These are phyloP conservation scores for Spermophilus dauricus DNA, from an alignment of 2,113 vertebrate genomes.

Conservation along the genomic window DNA sequence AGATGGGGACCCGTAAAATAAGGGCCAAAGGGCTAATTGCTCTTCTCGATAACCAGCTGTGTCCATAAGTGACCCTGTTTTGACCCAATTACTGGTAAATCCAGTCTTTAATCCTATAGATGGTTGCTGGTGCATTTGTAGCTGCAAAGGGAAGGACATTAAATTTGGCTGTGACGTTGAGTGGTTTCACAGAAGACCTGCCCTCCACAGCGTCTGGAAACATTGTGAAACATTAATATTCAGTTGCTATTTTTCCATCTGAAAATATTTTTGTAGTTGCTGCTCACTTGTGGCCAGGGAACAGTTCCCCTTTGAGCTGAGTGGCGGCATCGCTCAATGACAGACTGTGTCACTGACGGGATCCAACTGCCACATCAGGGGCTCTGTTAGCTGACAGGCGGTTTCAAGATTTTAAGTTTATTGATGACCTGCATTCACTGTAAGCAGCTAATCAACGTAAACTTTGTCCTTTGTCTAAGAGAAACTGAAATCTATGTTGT, in stretches of 20 bases:
- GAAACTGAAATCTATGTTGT: slow-evolving; percentile 11
- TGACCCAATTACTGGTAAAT: slow-evolving; percentile 80
- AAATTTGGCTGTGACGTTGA: slow-evolving; percentile 61
- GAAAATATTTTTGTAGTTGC: slow-evolving; percentile 74
- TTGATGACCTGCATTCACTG: slow-evolving; percentile 17
- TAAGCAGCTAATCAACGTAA: neutral
- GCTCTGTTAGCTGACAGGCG: neutral
- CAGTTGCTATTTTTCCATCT: slow-evolving; percentile 76
- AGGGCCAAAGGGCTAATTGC: slow-evolving; percentile 75
- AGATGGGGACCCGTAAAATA: slow-evolving; percentile 16
- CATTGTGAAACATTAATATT: slow-evolving; percentile 71
- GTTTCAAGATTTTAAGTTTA: slow-evolving; percentile 60
- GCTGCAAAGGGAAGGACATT: slow-evolving; percentile 68
- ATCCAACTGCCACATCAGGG: slow-evolving; percentile 50
- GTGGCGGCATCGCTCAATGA: slow-evolving; percentile 34
- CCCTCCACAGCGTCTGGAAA: slow-evolving; percentile 49
- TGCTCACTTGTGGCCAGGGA: slow-evolving; percentile 65
- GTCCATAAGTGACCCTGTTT: slow-evolving; percentile 73
- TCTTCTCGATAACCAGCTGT: slow-evolving; percentile 72
- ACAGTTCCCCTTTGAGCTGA: slow-evolving; percentile 75
- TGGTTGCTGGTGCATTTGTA: neutral
- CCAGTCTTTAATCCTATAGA: slow-evolving; percentile 74
- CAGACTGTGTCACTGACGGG: slow-evolving; percentile 44
- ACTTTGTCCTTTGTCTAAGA: neutral
- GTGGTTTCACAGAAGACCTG: slow-evolving; percentile 62